Base-by-base conservation (phyloP, 2,797 vertebrate genomes). In the Tangara arthus region DNA sequence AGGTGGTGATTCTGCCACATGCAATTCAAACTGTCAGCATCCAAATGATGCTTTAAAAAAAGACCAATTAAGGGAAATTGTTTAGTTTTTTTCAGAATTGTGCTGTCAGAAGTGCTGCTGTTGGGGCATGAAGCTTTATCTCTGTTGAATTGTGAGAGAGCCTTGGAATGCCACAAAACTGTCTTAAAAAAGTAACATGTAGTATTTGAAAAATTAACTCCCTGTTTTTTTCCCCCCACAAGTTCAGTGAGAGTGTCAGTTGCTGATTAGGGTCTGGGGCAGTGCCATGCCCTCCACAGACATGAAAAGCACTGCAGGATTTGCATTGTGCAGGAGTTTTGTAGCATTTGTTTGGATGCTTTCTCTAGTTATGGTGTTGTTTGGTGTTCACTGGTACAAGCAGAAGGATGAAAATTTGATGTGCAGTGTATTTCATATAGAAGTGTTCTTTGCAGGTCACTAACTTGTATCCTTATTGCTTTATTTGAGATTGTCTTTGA, bases 61-160 rank as follows among this genome's bases (percentile, higher is more conserved):
- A 90, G 82, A 86, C 83, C 85, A 97, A 95, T 97, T 97, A 97
- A 95, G 86, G 93, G 81, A 93, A 97, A 96, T 94, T 47, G 71
- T 94, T 96, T 76, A 22, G 70, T 68, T 94, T 39, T 49, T 92
- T 92, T 96, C 77, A 90, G 86, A 97, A 94, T 91, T 93, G 70
- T 73, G 47, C 93, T 97, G 95, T 96, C 87, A 84, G 87, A 87
- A 95, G 63, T 66, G 87, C 83, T 90, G 3, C 91, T 97, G 52
- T 82, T 89, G 37, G 15, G 44, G 22, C 32, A 82, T 22, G 32
- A 55, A 57, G 32, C 65, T 81, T 87, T 78, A 7, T 64, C 52
- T 86, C 28, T 72, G 28, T 6, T 91, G 34, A 90, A 50, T 83
- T 41, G 15, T 52, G 59, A 60, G 50, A 68, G 15, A 64, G 63